Evolutionary conservation across 1,140 invertebrate species (phyloP).

Genomic region (Drosophila chauvacae): DNA sequence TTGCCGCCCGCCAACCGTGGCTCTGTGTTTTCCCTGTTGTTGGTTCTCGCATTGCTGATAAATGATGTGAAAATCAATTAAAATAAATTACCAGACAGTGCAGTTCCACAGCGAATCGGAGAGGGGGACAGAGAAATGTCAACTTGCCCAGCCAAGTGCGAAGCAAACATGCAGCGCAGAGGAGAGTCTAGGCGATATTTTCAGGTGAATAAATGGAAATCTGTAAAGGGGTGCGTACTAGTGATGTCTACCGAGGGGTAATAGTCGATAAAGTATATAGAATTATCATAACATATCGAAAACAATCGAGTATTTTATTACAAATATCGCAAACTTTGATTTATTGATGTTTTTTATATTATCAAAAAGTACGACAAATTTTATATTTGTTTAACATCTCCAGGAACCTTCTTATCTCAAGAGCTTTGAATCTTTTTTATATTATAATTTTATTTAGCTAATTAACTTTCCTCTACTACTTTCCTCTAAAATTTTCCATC

Average conservation of each 20-base stretch:
- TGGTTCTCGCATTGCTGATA: slow-evolving; percentile 52
- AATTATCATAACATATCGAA: too few species aligned
- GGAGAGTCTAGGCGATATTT: background rate
- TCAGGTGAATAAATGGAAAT: background rate
- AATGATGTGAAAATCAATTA: slow-evolving; percentile 77
- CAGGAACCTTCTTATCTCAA: too few species aligned
- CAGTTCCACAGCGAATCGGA: background rate
- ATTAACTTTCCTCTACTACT: background rate
- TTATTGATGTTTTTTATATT: background rate
- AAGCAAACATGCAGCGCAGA: slow-evolving; percentile 5
- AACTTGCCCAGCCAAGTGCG: slow-evolving; percentile 34
- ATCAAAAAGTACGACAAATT: too few species aligned
- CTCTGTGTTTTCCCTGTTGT: background rate
- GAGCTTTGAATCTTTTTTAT: too few species aligned
- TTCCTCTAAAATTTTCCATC: background rate
- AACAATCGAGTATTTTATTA: too few species aligned
- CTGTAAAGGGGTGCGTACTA: background rate
- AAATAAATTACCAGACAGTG: slow-evolving; percentile 63
- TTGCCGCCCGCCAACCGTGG: background rate
- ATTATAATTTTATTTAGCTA: too few species aligned
- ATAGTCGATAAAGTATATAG: background rate
- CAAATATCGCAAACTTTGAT: background rate
- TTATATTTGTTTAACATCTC: too few species aligned
- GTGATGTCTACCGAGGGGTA: background rate
- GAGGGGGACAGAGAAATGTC: slow-evolving; percentile 3